Percentiles rank a stretch among this genome's conserved stretches.
phyloP scores from a whole-genome alignment of 2,888 invertebrate genomes.

The Eilema caniola region DNA sequence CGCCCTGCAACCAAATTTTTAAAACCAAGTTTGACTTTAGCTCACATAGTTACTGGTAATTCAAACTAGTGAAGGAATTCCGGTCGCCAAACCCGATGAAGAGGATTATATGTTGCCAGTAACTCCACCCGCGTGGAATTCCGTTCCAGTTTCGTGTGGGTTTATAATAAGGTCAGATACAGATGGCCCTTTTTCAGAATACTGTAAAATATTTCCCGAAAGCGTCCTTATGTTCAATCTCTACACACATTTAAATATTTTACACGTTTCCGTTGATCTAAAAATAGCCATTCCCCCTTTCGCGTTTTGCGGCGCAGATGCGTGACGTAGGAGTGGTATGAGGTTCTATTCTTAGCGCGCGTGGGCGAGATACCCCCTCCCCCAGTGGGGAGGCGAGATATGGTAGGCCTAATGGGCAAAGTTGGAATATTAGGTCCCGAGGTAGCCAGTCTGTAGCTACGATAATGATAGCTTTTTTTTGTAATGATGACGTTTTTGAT shows the following conservation, averaged over 20 bases:
- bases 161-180: too few species aligned
- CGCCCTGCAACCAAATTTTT: too few species aligned
- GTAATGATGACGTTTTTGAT: constrained; percentile 10
- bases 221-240: not conserved
- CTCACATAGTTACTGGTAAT: too few species aligned
- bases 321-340: constrained; percentile 58
- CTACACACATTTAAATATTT: constrained; percentile 18
- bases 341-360: constrained; percentile 63
- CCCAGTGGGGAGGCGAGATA: constrained; percentile 21
- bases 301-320: constrained; percentile 38
- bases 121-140: too few species aligned
- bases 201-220: not conserved
- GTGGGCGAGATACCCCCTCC: constrained; percentile 53
- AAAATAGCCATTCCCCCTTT: constrained; percentile 37
- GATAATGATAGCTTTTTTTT: constrained; percentile 22
- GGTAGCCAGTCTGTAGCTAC: constrained; percentile 15
- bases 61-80: too few species aligned
- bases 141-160: too few species aligned
- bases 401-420: constrained; percentile 47
- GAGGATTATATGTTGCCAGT: too few species aligned
- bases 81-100: too few species aligned
- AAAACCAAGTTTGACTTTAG: too few species aligned
- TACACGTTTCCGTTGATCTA: constrained; percentile 35
- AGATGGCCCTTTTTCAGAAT: not conserved
- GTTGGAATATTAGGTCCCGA: constrained; percentile 38